A percentile compares a stretch with the other conserved stretches of the same genome.
phyloP scores from a whole-genome alignment of 2,888 invertebrate genomes.

The Fissipunctia ypsillon region DNA sequence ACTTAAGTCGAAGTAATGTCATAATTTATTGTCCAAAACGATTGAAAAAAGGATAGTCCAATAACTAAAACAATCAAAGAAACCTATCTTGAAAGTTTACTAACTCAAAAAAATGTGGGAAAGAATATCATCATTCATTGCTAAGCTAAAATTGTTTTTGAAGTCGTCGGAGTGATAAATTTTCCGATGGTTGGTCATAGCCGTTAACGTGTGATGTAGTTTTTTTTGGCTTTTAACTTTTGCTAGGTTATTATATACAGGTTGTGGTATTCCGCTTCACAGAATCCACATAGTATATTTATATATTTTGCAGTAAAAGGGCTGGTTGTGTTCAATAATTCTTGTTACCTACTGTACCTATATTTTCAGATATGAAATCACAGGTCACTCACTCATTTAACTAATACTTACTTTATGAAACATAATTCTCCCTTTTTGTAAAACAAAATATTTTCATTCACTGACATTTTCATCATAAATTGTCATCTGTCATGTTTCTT shows the following conservation, averaged over 20 bases:
- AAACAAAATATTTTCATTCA: no score
- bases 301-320: no score
- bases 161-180: slow-evolving; percentile 27
- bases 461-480: no score
- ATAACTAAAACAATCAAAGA: slow-evolving; percentile 44
- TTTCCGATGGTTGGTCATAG: slow-evolving; percentile 18
- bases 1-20: neutral
- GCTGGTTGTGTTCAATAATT: no score
- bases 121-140: slow-evolving; percentile 43
- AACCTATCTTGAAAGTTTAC: slow-evolving; percentile 33
- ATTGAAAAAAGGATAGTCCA: slow-evolving; percentile 28
- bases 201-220: slow-evolving; percentile 3
- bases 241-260: neutral
- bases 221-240: slow-evolving; percentile 1
- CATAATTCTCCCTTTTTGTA: no score
- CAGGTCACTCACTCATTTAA: no score
- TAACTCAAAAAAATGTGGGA: slow-evolving; percentile 20
- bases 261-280: no score
- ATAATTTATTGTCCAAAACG: slow-evolving; percentile 15
- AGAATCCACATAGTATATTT: no score
- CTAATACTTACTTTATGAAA: no score
- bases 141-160: slow-evolving; percentile 43
- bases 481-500: no score
- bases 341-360: no score
- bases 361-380: no score